Conservation (phyloP, 2,888 invertebrate genomes). For the Oscheius myriophilus region DNA sequence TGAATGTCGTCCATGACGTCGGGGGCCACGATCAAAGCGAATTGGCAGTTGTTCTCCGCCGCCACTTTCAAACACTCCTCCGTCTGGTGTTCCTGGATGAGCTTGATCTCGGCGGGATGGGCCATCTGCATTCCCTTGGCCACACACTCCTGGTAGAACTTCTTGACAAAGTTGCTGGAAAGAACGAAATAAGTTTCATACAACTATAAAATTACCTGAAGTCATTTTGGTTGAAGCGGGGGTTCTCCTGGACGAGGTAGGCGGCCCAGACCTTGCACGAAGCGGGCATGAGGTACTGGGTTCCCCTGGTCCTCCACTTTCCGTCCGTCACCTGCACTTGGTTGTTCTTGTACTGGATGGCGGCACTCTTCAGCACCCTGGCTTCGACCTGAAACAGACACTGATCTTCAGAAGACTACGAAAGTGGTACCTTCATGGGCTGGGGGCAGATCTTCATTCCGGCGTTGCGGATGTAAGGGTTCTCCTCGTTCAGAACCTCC, state of each 20-base stretch:
- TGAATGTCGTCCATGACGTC: slow-evolving; percentile 26
- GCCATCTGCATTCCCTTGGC: slow-evolving; percentile 9
- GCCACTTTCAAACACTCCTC: slow-evolving; percentile 29
- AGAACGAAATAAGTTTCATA: not conserved
- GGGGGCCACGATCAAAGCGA: slow-evolving; percentile 35
- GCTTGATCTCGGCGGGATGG: slow-evolving; percentile 15
- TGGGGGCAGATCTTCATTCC: slow-evolving; percentile 31
- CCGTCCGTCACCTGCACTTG: slow-evolving; percentile 1
- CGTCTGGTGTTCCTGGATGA: slow-evolving; percentile 11
- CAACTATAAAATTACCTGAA: not conserved
- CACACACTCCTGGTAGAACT: slow-evolving; percentile 1
- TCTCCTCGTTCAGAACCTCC: slow-evolving; percentile 33
- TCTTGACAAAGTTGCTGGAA: not conserved
- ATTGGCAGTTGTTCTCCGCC: slow-evolving; percentile 24
- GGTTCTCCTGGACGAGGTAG: slow-evolving; percentile 8
- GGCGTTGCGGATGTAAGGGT: slow-evolving; percentile 32
- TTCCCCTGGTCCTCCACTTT: slow-evolving; percentile 30
- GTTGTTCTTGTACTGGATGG: not conserved
- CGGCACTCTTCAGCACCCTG: slow-evolving; percentile 38
- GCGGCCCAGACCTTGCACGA: slow-evolving; percentile 6
- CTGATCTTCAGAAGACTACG: not conserved
- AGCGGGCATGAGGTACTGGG: slow-evolving; percentile 12
- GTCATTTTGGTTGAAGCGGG: not conserved
- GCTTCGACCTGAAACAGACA: slow-evolving; percentile 25
- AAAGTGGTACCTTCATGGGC: slow-evolving; percentile 31